A percentile compares a stretch with the other conserved stretches of the same genome.
These are phyloP conservation scores for Adoxophyes honmai DNA, from an alignment of 1,140 invertebrate genomes.

Conservation along the genomic window DNA sequence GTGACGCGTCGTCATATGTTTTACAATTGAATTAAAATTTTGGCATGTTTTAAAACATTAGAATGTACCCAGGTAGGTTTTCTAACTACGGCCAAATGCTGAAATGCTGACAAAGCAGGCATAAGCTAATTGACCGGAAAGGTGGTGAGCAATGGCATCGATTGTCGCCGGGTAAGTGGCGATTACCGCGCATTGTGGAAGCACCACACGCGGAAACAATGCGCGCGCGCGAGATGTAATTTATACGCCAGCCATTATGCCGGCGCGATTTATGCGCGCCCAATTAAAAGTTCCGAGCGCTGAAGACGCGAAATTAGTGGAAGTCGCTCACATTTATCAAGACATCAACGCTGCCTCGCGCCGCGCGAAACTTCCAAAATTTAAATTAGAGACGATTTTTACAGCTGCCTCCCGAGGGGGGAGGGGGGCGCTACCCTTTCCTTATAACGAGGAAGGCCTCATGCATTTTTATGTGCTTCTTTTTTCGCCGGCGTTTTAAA, in stretches of 20 bases:
- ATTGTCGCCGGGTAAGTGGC: too few relatives aligned
- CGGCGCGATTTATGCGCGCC: constrained; percentile 62
- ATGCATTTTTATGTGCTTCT: constrained; percentile 79
- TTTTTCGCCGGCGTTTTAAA: constrained; percentile 78
- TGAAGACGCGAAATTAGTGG: constrained; percentile 73
- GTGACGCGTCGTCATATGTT: too few relatives aligned
- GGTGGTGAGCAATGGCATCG: too few relatives aligned
- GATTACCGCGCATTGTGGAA: too few relatives aligned
- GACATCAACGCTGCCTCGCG: constrained; percentile 71
- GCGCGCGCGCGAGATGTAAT: constrained; percentile 47
- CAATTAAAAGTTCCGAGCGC: constrained; percentile 72
- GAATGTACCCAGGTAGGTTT: too few relatives aligned
- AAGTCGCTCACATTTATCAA: constrained; percentile 74
- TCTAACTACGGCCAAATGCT: too few relatives aligned
- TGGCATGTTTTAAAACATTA: too few relatives aligned
- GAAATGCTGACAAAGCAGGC: too few relatives aligned
- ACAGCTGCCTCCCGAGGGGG: constrained; percentile 66
- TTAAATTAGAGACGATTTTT: constrained; percentile 78
- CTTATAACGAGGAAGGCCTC: constrained; percentile 78
- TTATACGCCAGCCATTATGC: constrained; percentile 63
- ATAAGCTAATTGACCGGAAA: too few relatives aligned
- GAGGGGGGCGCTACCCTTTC: constrained; percentile 74
- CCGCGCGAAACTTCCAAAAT: constrained; percentile 75
- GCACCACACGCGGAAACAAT: not conserved
- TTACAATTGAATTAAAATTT: too few relatives aligned